Base-by-base conservation (phyloP, 1,140 invertebrate genomes). In the Steinernema khuongi region DNA sequence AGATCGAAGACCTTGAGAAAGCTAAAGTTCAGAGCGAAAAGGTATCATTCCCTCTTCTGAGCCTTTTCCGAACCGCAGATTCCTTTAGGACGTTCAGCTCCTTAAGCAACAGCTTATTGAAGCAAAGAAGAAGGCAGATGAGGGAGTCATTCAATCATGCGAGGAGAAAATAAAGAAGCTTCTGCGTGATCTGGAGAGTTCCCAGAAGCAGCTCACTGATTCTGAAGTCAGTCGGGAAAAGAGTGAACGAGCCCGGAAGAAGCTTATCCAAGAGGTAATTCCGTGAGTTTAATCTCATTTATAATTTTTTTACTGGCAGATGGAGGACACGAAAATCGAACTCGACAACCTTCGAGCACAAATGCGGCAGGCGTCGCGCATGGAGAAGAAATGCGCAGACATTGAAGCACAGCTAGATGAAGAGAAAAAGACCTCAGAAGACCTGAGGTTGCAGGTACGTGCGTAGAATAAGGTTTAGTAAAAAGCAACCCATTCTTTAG, bases 181-280 rank as follows among this genome's bases (percentile, higher is more conserved):
- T 18, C 88, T 89, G 79, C 93, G 89, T 86, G 95, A 98, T 79
- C 89, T 94, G 69, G 96, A 99, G 86, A 89, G 90, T 1, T 87
- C 94, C 36, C 90, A 93, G 83, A 86, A 92, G 26, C 91, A 94
- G 87, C 90, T 95, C 19, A 92, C 94, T 79, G 94, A 96, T 86
- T 86, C 95, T 22, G 91, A 92, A 79, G 91, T 92, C 41, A 90
- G 90, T 43, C 94, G 93, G 82, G 94, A 97, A 83, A 94, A 96
- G 81, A 87, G 97, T 26, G 94, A 97, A 77, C 96, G 96, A 87
- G 94, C 93, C 70, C 96, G 95, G 87, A 96, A 95, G 88, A 98
- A 98, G 85, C 89, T 97, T 41, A 93, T 96, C 84, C 92, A 94
- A 1, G 96, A 99, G 87, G 87, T 96, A 71, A n/a, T n/a, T n/a